These are phyloP conservation scores for Dynastes maya DNA, from an alignment of 2,888 invertebrate species.

Conservation along the genomic window DNA sequence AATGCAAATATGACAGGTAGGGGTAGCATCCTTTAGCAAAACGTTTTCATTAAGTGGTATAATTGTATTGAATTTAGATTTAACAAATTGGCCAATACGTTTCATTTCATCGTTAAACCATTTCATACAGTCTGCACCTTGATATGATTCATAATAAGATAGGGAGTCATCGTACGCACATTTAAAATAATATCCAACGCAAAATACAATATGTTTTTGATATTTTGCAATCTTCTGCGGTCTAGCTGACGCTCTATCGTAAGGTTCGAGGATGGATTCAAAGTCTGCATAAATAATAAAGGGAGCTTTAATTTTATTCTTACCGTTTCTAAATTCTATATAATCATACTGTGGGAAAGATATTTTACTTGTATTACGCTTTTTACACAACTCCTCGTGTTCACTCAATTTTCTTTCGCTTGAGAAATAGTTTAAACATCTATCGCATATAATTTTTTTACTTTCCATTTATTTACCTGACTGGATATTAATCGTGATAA, in stretches of 20 bases:
- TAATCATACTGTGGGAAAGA: not conserved
- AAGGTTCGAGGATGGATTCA: not conserved
- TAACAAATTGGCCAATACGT: not conserved
- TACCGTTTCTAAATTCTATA: not conserved
- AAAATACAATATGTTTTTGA: constrained; percentile 52
- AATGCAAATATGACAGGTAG: constrained; percentile 11
- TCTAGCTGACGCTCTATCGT: not conserved
- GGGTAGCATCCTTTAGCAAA: not conserved
- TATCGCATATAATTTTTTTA: constrained; percentile 54
- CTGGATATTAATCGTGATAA: too few species aligned
- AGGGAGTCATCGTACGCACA: constrained; percentile 57
- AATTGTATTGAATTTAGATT: too few species aligned
- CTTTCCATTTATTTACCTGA: not conserved
- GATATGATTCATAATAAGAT: constrained; percentile 54
- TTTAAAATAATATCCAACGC: constrained; percentile 58
- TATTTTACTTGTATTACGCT: not conserved
- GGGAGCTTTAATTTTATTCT: not conserved
- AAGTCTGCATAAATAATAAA: not conserved
- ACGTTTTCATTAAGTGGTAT: too few species aligned
- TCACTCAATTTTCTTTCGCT: not conserved
- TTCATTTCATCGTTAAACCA: not conserved
- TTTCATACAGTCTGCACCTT: constrained; percentile 52
- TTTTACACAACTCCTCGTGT: not conserved
- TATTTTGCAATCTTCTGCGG: constrained; percentile 26
- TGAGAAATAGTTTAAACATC: constrained; percentile 48